Base-by-base conservation (phyloP, 1,140 invertebrate species). In the Drosophila nigrodunni region DNA sequence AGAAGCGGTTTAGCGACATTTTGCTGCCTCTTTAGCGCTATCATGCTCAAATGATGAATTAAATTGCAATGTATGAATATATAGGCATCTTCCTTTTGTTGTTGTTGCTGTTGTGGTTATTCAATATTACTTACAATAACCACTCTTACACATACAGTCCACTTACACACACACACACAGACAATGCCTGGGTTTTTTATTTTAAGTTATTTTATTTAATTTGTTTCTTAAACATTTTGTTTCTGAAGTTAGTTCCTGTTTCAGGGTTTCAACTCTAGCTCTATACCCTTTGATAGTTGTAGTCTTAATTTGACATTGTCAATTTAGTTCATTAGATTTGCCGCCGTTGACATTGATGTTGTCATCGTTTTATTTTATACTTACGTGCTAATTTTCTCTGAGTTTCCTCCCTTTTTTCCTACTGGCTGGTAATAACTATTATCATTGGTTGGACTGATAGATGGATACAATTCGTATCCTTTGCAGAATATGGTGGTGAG, bases 11-110 rank as follows among this genome's bases (percentile, higher is more conserved):
- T 80, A 69, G n/a, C n/a, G n/a, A n/a, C n/a, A n/a, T n/a, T n/a
- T n/a, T n/a, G n/a, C 71, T 74, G 85, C 78, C 85, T 89, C 85
- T 83, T 85, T 77, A 89, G 78, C 78, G 86, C 86, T 82, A 89
- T 89, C 86, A 89, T 89, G 86, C 86, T 90, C 86, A 90, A 86
- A 89, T 89, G 86, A 80, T 89, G n/a, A n/a, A n/a, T n/a, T n/a
- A n/a, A 90, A 89, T 89, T 89, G 87, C 74, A n/a, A n/a, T n/a
- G n/a, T n/a, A n/a, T n/a, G n/a, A n/a, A n/a, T n/a, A n/a, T n/a
- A n/a, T n/a, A n/a, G n/a, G n/a, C n/a, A n/a, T 82, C 62, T 34
- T 43, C 43, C 13, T 74, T 37, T 62, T 66, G 52, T 34, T 59
- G 44, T 60, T 70, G 60, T 15, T 79, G 67, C 67, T 87, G 60